Percentiles rank a stretch among this genome's conserved stretches.
Evolutionary conservation across 1,140 invertebrate species (phyloP).

Genomic region (Tetraneura akinire): DNA sequence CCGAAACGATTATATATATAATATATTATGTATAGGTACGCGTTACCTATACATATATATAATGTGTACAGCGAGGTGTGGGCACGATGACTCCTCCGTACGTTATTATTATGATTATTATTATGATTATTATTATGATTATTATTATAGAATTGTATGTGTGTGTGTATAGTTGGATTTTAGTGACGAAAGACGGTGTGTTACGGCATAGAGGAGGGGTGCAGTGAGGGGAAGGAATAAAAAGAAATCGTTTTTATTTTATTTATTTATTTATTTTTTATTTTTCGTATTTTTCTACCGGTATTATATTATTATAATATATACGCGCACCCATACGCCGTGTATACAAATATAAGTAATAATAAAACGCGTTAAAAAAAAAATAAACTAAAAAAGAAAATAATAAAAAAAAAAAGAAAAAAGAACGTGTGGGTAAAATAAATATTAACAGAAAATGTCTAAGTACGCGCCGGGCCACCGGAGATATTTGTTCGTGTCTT

Average conservation of each 20-base stretch:
- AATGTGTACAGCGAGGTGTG: too few relatives aligned
- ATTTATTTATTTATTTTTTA: too few relatives aligned
- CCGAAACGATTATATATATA: constrained; percentile 50
- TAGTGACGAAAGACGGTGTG: constrained; percentile 6
- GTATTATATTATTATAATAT: not conserved
- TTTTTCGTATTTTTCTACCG: constrained; percentile 34
- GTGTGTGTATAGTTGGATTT: constrained; percentile 16
- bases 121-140: too few relatives aligned
- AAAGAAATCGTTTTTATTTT: constrained; percentile 44
- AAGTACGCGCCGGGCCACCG: constrained; percentile 6
- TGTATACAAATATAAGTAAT: too few relatives aligned
- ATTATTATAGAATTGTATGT: constrained; percentile 13
- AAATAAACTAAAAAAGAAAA: too few relatives aligned
- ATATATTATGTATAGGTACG: too few relatives aligned
- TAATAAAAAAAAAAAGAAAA: constrained; percentile 14
- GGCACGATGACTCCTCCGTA: constrained; percentile 44
- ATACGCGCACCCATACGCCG: not conserved
- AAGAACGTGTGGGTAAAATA: constrained; percentile 46
- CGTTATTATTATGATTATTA: too few relatives aligned
- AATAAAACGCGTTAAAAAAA: constrained; percentile 44
- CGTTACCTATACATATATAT: too few relatives aligned
- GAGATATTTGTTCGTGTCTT: constrained; percentile 11
- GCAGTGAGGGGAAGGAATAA: not conserved
- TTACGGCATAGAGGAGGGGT: not conserved
- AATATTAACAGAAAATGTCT: constrained; percentile 46